Conservation (phyloP, 2,797 vertebrate species). For the Trachurus trachurus region DNA sequence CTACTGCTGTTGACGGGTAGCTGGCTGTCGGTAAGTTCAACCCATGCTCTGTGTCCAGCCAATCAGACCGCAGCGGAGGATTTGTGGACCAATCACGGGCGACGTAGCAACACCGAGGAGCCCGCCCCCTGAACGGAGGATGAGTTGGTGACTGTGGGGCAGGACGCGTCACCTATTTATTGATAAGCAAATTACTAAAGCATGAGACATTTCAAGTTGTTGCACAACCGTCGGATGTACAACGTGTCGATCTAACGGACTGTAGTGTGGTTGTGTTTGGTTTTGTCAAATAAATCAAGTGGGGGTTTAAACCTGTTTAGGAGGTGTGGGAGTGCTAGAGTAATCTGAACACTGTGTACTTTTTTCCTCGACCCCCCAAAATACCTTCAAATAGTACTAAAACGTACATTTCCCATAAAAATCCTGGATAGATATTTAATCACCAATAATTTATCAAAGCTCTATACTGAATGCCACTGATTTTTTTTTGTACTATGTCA, state of each 20-base stretch:
- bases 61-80: slow-evolving; percentile 54
- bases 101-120: slow-evolving; percentile 1
- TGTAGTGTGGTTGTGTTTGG: rapidly evolving
- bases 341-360: slow-evolving; percentile 63
- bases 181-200: slow-evolving; percentile 54
- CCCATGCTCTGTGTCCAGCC: slow-evolving; percentile 50
- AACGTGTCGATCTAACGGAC: not conserved
- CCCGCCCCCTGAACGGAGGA: slow-evolving; percentile 45
- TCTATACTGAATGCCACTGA: not conserved
- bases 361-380: slow-evolving; percentile 22
- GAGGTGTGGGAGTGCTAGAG: not conserved
- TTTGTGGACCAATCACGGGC: slow-evolving; percentile 56
- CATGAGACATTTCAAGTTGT: slow-evolving; percentile 20
- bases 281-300: not conserved
- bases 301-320: not conserved
- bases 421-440: not conserved
- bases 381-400: not conserved
- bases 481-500: not conserved
- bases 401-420: not conserved
- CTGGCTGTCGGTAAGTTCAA: slow-evolving; percentile 43
- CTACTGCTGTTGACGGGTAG: slow-evolving; percentile 59
- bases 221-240: slow-evolving; percentile 23
- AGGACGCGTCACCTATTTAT: slow-evolving; percentile 76
- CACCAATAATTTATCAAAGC: not conserved
- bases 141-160: slow-evolving; percentile 75